These are phyloP conservation scores for Spea multiplicata DNA, from an alignment of 2,113 vertebrate species.

Conservation along the genomic window DNA sequence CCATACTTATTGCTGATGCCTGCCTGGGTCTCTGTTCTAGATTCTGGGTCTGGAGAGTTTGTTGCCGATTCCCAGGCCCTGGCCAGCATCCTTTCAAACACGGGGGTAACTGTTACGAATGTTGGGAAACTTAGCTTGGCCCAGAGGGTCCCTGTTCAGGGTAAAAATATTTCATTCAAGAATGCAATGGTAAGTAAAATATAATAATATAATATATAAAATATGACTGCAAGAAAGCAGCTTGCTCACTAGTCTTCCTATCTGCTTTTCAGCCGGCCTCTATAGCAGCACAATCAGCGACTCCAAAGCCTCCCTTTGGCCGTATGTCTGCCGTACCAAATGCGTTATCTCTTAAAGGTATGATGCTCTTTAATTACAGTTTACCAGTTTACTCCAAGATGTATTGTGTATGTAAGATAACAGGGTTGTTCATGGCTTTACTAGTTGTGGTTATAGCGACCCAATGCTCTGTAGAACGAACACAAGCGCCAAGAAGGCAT, in stretches of 20 bases:
- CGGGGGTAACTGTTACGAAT: slow-evolving; percentile 9
- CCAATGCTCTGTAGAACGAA: too few relatives aligned
- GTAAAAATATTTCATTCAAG: slow-evolving; percentile 7
- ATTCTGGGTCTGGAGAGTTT: slow-evolving; percentile 47
- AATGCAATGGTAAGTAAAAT: slow-evolving; percentile 13
- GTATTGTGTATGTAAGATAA: too few relatives aligned
- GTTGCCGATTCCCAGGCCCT: slow-evolving; percentile 47
- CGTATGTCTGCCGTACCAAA: background rate
- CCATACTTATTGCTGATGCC: background rate
- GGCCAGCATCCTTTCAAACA: slow-evolving; percentile 51
- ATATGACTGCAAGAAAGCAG: background rate
- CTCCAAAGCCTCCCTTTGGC: slow-evolving; percentile 25
- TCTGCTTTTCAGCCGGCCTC: slow-evolving; percentile 1
- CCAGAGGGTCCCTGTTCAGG: slow-evolving; percentile 55
- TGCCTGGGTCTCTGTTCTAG: slow-evolving; percentile 34
- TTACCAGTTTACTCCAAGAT: too few relatives aligned
- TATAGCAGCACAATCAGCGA: background rate
- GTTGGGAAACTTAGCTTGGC: slow-evolving; percentile 49
- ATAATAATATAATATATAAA: too few relatives aligned
- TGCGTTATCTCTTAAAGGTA: slow-evolving; percentile 20
- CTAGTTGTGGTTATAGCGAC: too few relatives aligned
- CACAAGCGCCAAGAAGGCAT: too few relatives aligned
- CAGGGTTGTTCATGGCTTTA: too few relatives aligned
- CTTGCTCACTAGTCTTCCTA: background rate
- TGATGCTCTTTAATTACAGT: background rate